These are phyloP conservation scores for Callochromis pleurospilus DNA, from an alignment of 2,113 vertebrate species.

Conservation along the genomic window DNA sequence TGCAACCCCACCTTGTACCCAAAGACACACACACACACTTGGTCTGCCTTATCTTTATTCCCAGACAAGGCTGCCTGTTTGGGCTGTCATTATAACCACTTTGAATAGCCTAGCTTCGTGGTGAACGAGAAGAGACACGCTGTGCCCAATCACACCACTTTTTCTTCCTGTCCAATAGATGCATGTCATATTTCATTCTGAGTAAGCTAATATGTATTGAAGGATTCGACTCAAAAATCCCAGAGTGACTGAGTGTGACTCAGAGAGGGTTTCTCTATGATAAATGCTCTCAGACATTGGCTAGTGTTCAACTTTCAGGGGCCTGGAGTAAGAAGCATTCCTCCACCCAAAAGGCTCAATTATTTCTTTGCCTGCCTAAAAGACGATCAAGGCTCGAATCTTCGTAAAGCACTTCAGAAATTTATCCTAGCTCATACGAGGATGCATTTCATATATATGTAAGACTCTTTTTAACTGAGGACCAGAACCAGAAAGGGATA, in stretches of 20 bases:
- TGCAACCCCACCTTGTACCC: constrained; percentile 20
- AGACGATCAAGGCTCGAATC: background rate
- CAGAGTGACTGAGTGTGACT: constrained; percentile 35
- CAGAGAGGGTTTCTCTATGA: constrained; percentile 1
- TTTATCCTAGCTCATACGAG: background rate
- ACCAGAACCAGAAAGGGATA: background rate
- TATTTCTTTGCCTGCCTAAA: background rate
- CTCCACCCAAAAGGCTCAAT: background rate
- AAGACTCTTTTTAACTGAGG: background rate
- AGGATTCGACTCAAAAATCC: constrained; percentile 47
- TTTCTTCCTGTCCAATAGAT: constrained; percentile 49
- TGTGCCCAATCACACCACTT: constrained; percentile 62
- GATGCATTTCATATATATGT: background rate
- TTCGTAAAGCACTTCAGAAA: background rate
- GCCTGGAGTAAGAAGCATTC: background rate
- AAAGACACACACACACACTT: background rate
- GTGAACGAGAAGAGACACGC: constrained; percentile 44
- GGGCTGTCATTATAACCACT: constrained; percentile 63
- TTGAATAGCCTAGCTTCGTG: constrained; percentile 43
- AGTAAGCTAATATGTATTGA: constrained; percentile 40
- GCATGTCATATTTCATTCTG: constrained; percentile 53
- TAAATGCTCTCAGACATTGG: constrained; percentile 26
- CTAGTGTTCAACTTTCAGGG: constrained; percentile 3
- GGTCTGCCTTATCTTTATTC: constrained; percentile 58
- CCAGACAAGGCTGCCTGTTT: constrained; percentile 63